Base-by-base conservation (phyloP, 1,140 invertebrate genomes). In the Apolygus lucorum region DNA sequence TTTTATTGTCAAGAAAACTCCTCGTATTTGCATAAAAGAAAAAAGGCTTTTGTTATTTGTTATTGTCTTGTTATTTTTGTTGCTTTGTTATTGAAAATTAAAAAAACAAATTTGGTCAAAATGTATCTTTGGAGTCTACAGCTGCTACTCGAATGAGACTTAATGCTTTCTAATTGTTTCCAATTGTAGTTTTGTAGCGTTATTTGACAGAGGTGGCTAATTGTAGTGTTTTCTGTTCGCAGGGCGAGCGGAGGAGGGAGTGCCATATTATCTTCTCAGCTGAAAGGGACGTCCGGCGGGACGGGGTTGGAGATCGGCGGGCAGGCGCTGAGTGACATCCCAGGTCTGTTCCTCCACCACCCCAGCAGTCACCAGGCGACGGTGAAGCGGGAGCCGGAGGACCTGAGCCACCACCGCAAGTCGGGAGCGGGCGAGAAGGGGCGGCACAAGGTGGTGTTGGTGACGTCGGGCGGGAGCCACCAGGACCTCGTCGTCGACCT, bases 321-420 rank as follows among this genome's bases (percentile, higher is more conserved):
- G 66, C 77, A 78, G 72, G 82, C 83, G 71, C 78, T 84, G 29
- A 80, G 80, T 71, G 85, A 85, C 75, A 81, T 86, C 52, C 84
- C 85, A 76, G 84, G 85, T 74, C 83, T 86, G 76, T 85, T 85
- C 76, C 81, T 85, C 72, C 84, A 83, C 71, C 83, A 84, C 70
- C 73, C 82, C 76, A 21, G 54, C 4, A 21, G 54, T 59, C 54
- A 59, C 22, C 54, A 8, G 11, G 76, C 83, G 78, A 74, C 78
- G 24, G 82, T 87, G 49, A 87, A 87, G 77, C 81, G 85, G 66
- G 86, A 88, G 76, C 86, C 86, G 49, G 86, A 87, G 76, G 86
- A 88, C 74, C 78, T 84, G 54, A 84, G 82, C 73, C 80, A 81
- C 70, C 81, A 81, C 63, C 69, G 78, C 29, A 79, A 79, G 71